Conservation (phyloP, 2,113 vertebrate genomes). For the Atherinomorus stipes region DNA sequence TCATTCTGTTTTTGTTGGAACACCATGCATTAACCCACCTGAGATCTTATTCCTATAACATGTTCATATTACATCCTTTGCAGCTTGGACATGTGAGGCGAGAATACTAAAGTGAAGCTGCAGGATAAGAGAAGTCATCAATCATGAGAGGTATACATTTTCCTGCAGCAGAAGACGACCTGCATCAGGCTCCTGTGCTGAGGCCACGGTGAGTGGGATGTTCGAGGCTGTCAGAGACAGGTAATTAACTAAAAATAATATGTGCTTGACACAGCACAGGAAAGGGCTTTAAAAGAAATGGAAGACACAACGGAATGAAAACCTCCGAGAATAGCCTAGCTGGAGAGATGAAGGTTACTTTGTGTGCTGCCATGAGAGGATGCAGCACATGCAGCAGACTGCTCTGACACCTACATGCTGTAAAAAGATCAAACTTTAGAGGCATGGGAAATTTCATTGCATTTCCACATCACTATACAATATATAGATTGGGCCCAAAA, state of each 20-base stretch:
- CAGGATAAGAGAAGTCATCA: constrained; percentile 72
- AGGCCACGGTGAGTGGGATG: constrained; percentile 44
- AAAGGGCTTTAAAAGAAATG: constrained; percentile 34
- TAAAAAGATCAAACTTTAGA: constrained; percentile 54
- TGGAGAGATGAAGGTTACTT: constrained; percentile 60
- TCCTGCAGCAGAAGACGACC: constrained; percentile 64
- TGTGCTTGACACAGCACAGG: constrained; percentile 57
- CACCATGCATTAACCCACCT: neutral
- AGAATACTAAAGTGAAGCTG: constrained; percentile 54
- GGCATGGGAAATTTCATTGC: constrained; percentile 50
- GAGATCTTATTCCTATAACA: constrained; percentile 39
- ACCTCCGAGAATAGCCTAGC: constrained; percentile 38
- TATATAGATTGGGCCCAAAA: too few species aligned
- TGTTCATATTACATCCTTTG: constrained; percentile 61
- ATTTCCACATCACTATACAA: constrained; percentile 56
- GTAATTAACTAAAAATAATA: constrained; percentile 76
- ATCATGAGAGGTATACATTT: constrained; percentile 66
- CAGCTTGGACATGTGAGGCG: constrained; percentile 44
- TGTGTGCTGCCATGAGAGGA: constrained; percentile 34
- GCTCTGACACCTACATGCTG: constrained; percentile 45
- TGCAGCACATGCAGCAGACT: constrained; percentile 39
- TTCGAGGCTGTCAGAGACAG: constrained; percentile 60
- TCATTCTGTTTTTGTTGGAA: constrained; percentile 1
- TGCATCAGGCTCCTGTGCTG: constrained; percentile 55
- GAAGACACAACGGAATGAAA: constrained; percentile 39